Percentiles rank a stretch among this genome's conserved stretches.
These are phyloP conservation scores for Halcyon senegalensis DNA, from an alignment of 2,113 vertebrate genomes.

Conservation along the genomic window DNA sequence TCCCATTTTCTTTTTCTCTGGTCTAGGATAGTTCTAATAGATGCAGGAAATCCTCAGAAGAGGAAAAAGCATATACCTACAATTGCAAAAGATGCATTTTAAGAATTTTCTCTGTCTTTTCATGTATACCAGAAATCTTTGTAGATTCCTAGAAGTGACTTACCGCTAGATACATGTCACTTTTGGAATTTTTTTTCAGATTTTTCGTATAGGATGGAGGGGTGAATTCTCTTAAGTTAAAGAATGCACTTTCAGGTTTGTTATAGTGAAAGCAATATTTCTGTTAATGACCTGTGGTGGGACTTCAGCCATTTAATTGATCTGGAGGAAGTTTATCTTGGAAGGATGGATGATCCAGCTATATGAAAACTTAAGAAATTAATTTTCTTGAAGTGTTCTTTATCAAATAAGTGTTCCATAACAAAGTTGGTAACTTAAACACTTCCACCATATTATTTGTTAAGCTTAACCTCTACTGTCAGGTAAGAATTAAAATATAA, in stretches of 20 bases:
- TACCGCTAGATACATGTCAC: background rate
- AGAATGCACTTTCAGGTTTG: background rate
- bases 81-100: background rate
- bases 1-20: background rate
- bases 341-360: background rate
- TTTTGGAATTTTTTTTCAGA: background rate
- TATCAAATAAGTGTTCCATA: background rate
- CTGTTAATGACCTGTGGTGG: background rate
- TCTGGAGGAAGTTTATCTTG: background rate
- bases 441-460: background rate
- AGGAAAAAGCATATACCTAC: background rate
- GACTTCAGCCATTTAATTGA: background rate
- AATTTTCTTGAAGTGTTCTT: background rate
- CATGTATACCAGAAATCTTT: fast-evolving
- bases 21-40: background rate
- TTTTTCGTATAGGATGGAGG: background rate
- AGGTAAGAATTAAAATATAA: background rate
- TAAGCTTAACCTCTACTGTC: background rate
- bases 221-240: background rate
- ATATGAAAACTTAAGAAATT: background rate
- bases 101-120: background rate
- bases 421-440: background rate
- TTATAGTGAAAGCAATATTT: background rate
- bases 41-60: background rate
- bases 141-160: background rate